phyloP scores from a whole-genome alignment of 2,113 vertebrate species.

The Galbula dea region DNA sequence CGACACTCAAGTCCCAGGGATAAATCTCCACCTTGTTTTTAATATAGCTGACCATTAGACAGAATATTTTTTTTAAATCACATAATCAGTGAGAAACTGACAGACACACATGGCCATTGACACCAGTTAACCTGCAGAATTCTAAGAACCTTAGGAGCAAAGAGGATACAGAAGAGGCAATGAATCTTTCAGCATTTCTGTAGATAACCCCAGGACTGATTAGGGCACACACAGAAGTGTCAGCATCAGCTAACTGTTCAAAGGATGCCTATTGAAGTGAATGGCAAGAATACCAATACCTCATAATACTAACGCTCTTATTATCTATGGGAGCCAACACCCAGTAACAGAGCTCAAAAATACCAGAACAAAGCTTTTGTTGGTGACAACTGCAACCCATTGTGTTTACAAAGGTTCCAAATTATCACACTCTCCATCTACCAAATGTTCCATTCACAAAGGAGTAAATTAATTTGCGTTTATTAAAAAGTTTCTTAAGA shows the following conservation, averaged over 20 bases:
- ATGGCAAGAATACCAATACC: background rate
- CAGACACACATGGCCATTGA: background rate
- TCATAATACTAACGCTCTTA: background rate
- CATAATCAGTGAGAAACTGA: background rate
- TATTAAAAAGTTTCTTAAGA: constrained; percentile 15
- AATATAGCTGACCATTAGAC: accelerated
- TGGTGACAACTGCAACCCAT: background rate
- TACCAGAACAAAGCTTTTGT: background rate
- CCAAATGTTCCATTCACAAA: background rate
- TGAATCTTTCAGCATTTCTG: background rate
- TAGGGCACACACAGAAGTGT: background rate
- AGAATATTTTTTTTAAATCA: background rate
- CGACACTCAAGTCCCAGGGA: background rate
- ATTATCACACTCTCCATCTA: background rate
- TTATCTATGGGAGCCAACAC: background rate
- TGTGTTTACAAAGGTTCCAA: background rate
- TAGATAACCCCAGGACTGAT: background rate
- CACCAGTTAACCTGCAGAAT: background rate
- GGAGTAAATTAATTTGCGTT: background rate
- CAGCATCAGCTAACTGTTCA: background rate
- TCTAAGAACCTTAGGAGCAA: accelerated
- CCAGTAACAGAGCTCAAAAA: background rate
- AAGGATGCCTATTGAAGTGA: background rate
- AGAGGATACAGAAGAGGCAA: background rate
- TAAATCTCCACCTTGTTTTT: background rate